Percentiles rank a stretch among this genome's conserved stretches.
Conservation (phyloP, 2,888 invertebrate species). For the Megamerina dolium region DNA sequence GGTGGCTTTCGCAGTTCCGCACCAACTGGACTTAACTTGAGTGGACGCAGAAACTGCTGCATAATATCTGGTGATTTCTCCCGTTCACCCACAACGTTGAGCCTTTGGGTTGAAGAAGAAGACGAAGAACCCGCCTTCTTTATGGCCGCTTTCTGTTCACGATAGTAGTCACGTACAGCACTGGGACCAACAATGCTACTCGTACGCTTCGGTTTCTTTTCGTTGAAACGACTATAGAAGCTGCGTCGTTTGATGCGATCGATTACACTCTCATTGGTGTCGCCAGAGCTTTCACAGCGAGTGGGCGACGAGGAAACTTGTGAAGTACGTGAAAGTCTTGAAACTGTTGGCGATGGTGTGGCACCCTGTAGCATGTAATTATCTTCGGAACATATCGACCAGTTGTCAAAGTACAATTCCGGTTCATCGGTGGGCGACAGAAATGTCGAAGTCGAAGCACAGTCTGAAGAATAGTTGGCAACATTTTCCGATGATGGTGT, state of each 20-base stretch:
- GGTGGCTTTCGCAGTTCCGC: constrained; percentile 45
- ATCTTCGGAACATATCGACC: constrained; percentile 61
- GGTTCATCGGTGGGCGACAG: constrained; percentile 59
- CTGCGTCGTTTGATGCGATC: constrained; percentile 84
- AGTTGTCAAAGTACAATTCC: constrained; percentile 57
- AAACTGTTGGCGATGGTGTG: constrained; percentile 44
- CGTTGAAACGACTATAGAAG: constrained; percentile 84
- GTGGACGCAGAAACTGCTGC: constrained; percentile 43
- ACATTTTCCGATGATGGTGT: constrained; percentile 46
- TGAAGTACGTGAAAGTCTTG: constrained; percentile 50
- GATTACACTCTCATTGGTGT: constrained; percentile 66
- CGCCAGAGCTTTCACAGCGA: constrained; percentile 44
- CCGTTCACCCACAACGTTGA: constrained; percentile 28
- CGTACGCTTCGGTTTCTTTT: constrained; percentile 67
- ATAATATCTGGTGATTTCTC: constrained; percentile 43
- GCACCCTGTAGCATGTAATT: constrained; percentile 43
- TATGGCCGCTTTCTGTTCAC: constrained; percentile 38
- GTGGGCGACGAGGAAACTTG: constrained; percentile 47
- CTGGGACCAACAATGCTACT: constrained; percentile 60
- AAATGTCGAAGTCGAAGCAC: constrained; percentile 49
- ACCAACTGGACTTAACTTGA: constrained; percentile 44
- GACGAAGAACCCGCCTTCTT: no score
- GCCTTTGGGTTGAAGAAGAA: constrained; percentile 32
- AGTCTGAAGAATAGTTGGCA: constrained; percentile 47
- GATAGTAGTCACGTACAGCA: constrained; percentile 55